Conservation (phyloP, 2,113 vertebrate genomes). For the Ranitomeya variabilis region DNA sequence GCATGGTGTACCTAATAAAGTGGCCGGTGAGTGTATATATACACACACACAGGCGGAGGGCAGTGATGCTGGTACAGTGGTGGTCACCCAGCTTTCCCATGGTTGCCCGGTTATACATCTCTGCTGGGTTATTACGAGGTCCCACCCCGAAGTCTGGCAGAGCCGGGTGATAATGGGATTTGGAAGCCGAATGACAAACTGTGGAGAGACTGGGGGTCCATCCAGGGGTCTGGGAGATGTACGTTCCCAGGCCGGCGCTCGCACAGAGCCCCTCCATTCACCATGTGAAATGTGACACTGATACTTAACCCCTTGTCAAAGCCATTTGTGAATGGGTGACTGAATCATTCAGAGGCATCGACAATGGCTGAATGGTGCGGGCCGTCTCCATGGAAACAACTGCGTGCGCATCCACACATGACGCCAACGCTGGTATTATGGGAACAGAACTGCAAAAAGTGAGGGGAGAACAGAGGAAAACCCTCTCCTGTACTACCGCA, state of each 20-base stretch:
- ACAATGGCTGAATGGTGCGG: conserved; percentile 34
- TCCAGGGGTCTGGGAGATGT: neutral
- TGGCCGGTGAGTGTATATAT: too few species aligned
- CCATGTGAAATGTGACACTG: neutral
- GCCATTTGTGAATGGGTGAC: conserved; percentile 29
- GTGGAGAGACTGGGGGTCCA: neutral
- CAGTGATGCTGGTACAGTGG: too few species aligned
- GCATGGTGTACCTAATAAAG: too few species aligned
- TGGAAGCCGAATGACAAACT: too few species aligned
- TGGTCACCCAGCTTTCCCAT: too few species aligned
- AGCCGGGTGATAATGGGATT: neutral
- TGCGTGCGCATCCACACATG: neutral
- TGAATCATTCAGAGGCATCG: conserved; percentile 4
- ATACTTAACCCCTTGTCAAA: conserved; percentile 49
- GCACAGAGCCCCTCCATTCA: neutral
- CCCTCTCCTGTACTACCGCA: neutral
- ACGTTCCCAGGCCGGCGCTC: neutral
- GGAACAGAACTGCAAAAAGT: neutral
- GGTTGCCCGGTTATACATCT: too few species aligned
- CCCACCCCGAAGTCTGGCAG: neutral
- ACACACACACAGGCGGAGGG: too few species aligned
- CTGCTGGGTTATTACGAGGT: too few species aligned
- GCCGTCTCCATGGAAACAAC: conserved; percentile 41
- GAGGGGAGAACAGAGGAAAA: neutral
- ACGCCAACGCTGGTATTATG: neutral